These are phyloP conservation scores for Heterodera carotae DNA, from an alignment of 1,140 invertebrate genomes.

Conservation along the genomic window DNA sequence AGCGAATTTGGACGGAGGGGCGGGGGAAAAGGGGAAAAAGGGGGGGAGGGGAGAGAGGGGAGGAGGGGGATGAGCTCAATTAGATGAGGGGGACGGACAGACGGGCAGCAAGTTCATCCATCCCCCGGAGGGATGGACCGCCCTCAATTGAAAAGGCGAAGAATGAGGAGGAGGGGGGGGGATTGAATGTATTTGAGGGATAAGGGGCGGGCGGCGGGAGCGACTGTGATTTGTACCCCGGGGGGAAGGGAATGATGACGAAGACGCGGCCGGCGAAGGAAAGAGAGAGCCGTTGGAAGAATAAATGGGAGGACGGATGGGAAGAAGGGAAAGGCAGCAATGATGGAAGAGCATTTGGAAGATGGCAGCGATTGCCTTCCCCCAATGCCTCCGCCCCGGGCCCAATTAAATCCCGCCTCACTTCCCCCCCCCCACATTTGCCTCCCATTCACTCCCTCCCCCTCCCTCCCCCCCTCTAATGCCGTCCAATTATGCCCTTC, in stretches of 20 bases:
- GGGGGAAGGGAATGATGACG: not conserved
- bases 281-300: not conserved
- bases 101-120: not conserved
- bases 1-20: not conserved
- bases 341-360: not conserved
- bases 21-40: not conserved
- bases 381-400: not conserved
- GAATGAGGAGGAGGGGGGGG: not conserved
- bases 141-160: not conserved
- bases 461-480: too few species aligned
- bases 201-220: too few species aligned
- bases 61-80: not conserved
- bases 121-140: not conserved
- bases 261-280: too few species aligned
- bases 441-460: too few species aligned
- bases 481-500: not conserved
- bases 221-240: not conserved
- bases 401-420: not conserved
- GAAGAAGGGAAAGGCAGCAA: not conserved
- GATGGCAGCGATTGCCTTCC: not conserved
- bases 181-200: not conserved
- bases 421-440: too few species aligned
- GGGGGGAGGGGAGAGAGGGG: too few species aligned
- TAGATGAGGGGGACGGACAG: not conserved
- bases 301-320: not conserved